A percentile compares a stretch with the other conserved stretches of the same genome.
Conservation (phyloP, 2,888 invertebrate species). For the Uropetala carovei region DNA sequence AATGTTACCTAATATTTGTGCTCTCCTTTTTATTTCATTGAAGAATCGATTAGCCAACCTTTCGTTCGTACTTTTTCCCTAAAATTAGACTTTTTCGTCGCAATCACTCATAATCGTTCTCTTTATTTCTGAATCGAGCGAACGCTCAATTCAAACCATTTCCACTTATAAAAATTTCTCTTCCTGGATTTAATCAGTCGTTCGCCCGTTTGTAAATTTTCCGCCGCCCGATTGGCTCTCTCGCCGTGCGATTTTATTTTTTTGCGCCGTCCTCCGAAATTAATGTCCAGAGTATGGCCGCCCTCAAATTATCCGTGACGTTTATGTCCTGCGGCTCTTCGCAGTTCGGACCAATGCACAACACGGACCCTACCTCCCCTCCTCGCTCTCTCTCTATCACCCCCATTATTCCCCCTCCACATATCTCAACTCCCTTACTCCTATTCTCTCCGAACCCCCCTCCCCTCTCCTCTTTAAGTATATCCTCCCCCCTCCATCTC, state of each 20-base stretch:
- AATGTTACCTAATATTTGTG: too few relatives aligned
- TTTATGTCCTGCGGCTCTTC: conserved; percentile 38
- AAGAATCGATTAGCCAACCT: too few relatives aligned
- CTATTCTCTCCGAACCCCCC: neutral
- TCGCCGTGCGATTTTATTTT: neutral
- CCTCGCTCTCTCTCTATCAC: conserved; percentile 2
- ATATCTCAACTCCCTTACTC: neutral
- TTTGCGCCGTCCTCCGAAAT: conserved; percentile 37
- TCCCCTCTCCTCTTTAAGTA: neutral
- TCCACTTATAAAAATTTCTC: neutral
- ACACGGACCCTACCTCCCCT: neutral
- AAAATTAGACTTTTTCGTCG: too few relatives aligned
- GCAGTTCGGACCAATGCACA: neutral
- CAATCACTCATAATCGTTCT: too few relatives aligned
- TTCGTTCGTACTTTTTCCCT: too few relatives aligned
- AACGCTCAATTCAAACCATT: too few relatives aligned
- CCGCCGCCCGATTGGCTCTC: conserved; percentile 23
- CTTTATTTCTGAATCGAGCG: too few relatives aligned
- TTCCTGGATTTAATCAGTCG: conserved; percentile 54
- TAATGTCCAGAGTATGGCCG: conserved; percentile 37
- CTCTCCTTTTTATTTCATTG: too few relatives aligned
- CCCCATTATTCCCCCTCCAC: neutral
- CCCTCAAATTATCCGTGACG: conserved; percentile 60
- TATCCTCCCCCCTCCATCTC: neutral
- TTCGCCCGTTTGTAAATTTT: conserved; percentile 54